Conservation (phyloP, 2,888 invertebrate species). For the Tethea ocularis region DNA sequence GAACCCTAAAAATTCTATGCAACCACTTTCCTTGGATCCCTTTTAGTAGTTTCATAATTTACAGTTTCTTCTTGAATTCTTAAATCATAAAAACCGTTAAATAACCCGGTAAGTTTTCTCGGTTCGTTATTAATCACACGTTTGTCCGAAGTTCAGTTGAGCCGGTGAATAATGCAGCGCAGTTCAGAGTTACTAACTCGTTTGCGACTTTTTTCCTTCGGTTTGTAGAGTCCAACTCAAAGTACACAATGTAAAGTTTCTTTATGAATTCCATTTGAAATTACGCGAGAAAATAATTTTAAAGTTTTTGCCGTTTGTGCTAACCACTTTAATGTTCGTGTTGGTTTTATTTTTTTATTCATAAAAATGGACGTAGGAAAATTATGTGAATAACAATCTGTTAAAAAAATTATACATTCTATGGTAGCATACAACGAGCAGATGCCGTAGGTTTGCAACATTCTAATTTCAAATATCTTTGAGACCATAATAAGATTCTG, state of each 20-base stretch:
- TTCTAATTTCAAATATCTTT: too few species aligned
- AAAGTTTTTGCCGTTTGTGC: slow-evolving; percentile 28
- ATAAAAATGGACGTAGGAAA: neutral
- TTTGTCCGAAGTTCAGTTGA: slow-evolving; percentile 30
- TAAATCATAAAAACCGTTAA: neutral
- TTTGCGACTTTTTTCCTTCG: slow-evolving; percentile 21
- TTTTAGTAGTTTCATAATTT: too few species aligned
- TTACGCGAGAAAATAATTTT: slow-evolving; percentile 44
- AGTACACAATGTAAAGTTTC: slow-evolving; percentile 13
- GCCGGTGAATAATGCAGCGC: slow-evolving; percentile 51
- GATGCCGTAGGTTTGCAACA: too few species aligned
- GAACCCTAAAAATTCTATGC: too few species aligned
- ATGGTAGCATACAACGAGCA: too few species aligned
- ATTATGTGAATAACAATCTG: too few species aligned
- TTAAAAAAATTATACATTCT: too few species aligned
- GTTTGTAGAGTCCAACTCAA: neutral
- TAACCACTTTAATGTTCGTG: neutral
- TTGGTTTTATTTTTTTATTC: neutral
- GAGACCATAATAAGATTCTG: too few species aligned
- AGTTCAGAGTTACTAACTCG: slow-evolving; percentile 33
- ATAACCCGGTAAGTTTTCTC: slow-evolving; percentile 16
- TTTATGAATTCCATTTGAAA: slow-evolving; percentile 26
- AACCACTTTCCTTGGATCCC: too few species aligned
- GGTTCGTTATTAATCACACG: slow-evolving; percentile 43
- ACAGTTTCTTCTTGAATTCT: too few species aligned